phyloP scores from a whole-genome alignment of 2,797 vertebrate genomes.

The Macroramphosus scolopax region DNA sequence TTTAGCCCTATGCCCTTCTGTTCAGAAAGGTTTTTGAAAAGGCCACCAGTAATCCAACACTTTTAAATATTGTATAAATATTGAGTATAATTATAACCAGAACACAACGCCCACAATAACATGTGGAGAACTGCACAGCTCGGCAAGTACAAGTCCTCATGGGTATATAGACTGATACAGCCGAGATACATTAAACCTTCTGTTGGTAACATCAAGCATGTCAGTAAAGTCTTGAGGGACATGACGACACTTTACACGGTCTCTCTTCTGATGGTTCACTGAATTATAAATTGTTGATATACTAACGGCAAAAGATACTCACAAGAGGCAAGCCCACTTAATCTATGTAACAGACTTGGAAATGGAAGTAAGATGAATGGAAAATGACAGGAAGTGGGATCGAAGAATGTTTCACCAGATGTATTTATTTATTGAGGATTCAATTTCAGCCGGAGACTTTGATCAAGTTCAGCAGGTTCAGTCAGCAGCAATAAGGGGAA shows the following conservation, averaged over 20 bases:
- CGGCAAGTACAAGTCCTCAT: background rate
- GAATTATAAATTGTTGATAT: slow-evolving; percentile 46
- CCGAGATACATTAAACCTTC: too few relatives aligned
- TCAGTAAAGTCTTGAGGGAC: slow-evolving; percentile 14
- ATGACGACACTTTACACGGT: slow-evolving; percentile 13
- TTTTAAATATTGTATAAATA: too few relatives aligned
- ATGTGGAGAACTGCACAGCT: too few relatives aligned
- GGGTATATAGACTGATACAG: too few relatives aligned
- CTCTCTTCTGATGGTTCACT: slow-evolving; percentile 21
- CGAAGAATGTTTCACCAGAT: background rate
- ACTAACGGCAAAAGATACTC: slow-evolving; percentile 21
- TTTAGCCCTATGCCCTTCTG: too few relatives aligned
- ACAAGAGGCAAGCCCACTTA: slow-evolving; percentile 6
- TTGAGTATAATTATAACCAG: background rate
- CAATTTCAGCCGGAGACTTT: slow-evolving; percentile 10
- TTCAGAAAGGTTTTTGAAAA: too few relatives aligned
- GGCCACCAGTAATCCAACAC: too few relatives aligned
- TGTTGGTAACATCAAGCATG: background rate
- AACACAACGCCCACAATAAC: too few relatives aligned
- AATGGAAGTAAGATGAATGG: slow-evolving; percentile 22
- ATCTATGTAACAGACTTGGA: slow-evolving; percentile 14
- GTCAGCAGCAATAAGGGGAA: slow-evolving; percentile 8
- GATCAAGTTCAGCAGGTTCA: slow-evolving; percentile 12
- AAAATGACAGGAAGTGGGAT: slow-evolving; percentile 18
- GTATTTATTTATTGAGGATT: too few relatives aligned